Evolutionary conservation across 2,113 vertebrate genomes (phyloP).

Genomic region (Pelobates fuscus): DNA sequence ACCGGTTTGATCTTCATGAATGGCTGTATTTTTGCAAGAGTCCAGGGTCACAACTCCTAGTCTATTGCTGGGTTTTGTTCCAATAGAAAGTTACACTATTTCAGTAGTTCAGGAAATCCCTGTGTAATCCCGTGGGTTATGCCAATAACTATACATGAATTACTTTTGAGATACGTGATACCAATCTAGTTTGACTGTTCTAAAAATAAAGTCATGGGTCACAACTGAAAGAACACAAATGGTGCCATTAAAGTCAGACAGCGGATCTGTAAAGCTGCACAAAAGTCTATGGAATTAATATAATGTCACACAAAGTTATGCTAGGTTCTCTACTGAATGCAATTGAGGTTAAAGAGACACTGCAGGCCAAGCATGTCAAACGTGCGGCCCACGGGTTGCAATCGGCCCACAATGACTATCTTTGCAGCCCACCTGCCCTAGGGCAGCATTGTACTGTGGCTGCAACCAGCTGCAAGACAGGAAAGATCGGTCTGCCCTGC

Average conservation of each 20-base stretch:
- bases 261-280: neutral
- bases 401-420: no score
- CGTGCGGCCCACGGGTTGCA: no score
- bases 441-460: no score
- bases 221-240: slow-evolving; percentile 3
- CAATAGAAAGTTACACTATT: slow-evolving; percentile 66
- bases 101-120: slow-evolving; percentile 69
- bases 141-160: slow-evolving; percentile 41
- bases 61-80: slow-evolving; percentile 50
- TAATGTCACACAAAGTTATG: no score
- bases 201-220: slow-evolving; percentile 12
- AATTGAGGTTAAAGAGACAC: no score
- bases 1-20: slow-evolving; percentile 64
- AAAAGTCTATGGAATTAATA: neutral
- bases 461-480: no score
- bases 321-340: no score
- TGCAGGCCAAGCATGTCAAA: no score
- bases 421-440: no score
- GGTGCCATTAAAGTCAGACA: neutral
- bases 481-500: no score
- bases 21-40: slow-evolving; percentile 59
- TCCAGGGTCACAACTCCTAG: slow-evolving; percentile 21
- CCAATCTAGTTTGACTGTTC: slow-evolving; percentile 4
- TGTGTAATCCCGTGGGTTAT: slow-evolving; percentile 62
- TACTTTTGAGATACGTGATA: slow-evolving; percentile 23